Evolutionary conservation across 1,140 invertebrate species (phyloP).

Genomic region (Octopus bimaculoides): DNA sequence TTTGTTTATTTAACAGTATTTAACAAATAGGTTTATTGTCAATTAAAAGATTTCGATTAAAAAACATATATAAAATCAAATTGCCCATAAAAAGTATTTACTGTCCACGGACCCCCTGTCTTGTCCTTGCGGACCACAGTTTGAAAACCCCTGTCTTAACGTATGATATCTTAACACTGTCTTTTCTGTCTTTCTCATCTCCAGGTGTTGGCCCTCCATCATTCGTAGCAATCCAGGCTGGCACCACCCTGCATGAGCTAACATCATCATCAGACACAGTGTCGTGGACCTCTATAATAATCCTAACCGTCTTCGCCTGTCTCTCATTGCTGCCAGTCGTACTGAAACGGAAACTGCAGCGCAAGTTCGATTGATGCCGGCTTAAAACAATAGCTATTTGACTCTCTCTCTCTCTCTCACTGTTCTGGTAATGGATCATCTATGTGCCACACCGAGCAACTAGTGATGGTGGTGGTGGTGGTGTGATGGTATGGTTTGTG

Average conservation of each 20-base stretch:
- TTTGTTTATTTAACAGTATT: no score
- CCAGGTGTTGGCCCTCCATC: conserved; percentile 96
- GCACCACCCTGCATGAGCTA: conserved; percentile 89
- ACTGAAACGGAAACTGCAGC: conserved; percentile 75
- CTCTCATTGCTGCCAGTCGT: conserved; percentile 88
- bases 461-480: no score
- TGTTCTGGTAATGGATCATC: no score
- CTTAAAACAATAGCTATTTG: neutral
- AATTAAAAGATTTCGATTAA: no score
- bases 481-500: no score
- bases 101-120: no score
- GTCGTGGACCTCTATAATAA: conserved; percentile 80
- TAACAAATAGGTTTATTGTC: no score
- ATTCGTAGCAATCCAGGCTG: conserved; percentile 95
- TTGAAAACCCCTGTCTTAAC: no score
- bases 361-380: conserved; percentile 48
- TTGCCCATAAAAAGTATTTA: no score
- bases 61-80: no score
- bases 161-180: neutral
- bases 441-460: no score
- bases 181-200: conserved; percentile 55
- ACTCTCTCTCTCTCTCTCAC: neutral
- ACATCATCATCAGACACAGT: conserved; percentile 86
- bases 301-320: conserved; percentile 75
- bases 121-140: no score